phyloP scores from a whole-genome alignment of 2,888 invertebrate species.

The Abrostola triplasia region DNA sequence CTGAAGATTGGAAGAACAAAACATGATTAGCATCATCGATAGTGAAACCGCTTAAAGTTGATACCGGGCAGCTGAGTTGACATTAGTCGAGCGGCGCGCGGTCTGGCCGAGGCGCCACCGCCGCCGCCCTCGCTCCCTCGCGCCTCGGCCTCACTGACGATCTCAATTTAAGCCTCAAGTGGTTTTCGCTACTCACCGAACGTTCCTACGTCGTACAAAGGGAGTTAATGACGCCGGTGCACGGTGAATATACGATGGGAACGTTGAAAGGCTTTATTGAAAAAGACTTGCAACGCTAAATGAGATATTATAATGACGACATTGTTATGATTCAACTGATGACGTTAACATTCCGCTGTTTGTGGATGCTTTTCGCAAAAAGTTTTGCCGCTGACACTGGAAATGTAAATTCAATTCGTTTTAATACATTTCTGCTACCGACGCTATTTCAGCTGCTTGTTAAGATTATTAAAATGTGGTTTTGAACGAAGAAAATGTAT shows the following conservation, averaged over 20 bases:
- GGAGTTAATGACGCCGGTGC: slow-evolving; percentile 78
- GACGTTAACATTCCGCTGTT: slow-evolving; percentile 20
- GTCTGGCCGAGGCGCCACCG: slow-evolving; percentile 9
- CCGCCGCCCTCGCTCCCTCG: slow-evolving; percentile 11
- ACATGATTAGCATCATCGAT: slow-evolving; percentile 43
- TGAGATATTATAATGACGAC: slow-evolving; percentile 64
- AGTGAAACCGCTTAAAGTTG: slow-evolving; percentile 52
- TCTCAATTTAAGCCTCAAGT: slow-evolving; percentile 82
- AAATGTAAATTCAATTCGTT: slow-evolving; percentile 5
- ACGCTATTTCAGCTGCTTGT: not conserved
- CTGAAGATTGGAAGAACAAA: slow-evolving; percentile 28
- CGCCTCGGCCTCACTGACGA: slow-evolving; percentile 66
- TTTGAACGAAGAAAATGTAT: not conserved
- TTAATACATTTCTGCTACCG: not conserved
- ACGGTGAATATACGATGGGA: slow-evolving; percentile 76
- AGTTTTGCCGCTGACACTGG: not conserved
- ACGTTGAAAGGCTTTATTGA: slow-evolving; percentile 72
- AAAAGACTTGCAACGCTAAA: slow-evolving; percentile 71
- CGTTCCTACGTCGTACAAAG: slow-evolving; percentile 73
- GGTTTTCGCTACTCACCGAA: slow-evolving; percentile 78
- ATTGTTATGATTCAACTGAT: slow-evolving; percentile 52
- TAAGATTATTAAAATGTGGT: not conserved
- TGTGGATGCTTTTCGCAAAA: not conserved
- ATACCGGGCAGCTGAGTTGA: slow-evolving; percentile 65
- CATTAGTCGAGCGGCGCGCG: slow-evolving; percentile 51